These are phyloP conservation scores for Takifugu rubripes DNA, from an alignment of 2,797 vertebrate genomes.

Conservation along the genomic window DNA sequence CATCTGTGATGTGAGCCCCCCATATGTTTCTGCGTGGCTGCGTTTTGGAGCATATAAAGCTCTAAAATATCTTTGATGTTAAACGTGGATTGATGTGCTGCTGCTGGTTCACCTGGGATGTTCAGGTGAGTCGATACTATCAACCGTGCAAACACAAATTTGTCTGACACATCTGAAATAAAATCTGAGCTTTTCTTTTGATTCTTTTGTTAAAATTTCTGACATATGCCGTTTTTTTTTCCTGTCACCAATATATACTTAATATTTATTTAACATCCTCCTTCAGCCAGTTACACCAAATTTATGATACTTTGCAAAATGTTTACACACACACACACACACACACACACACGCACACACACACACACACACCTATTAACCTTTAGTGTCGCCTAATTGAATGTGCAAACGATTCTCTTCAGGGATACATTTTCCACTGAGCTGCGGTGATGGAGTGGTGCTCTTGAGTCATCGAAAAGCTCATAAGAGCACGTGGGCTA, in stretches of 20 bases:
- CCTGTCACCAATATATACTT: too few species aligned
- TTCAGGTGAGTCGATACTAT: too few species aligned
- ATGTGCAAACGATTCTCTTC: slow-evolving; percentile 50
- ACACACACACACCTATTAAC: slow-evolving; percentile 39
- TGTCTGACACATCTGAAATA: too few species aligned
- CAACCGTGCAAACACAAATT: too few species aligned
- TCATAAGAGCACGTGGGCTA: slow-evolving; percentile 2
- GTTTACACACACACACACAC: too few species aligned
- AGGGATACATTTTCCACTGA: slow-evolving; percentile 39
- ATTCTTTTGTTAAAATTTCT: too few species aligned
- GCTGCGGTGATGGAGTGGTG: slow-evolving; percentile 37
- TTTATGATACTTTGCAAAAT: neutral
- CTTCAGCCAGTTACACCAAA: neutral
- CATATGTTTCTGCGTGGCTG: slow-evolving; percentile 7
- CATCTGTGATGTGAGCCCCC: slow-evolving; percentile 14
- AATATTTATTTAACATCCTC: slow-evolving; percentile 39
- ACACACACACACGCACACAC: too few species aligned
- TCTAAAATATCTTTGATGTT: too few species aligned
- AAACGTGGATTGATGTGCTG: too few species aligned
- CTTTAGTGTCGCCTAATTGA: slow-evolving; percentile 53
- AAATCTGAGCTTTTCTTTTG: too few species aligned
- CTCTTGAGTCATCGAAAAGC: slow-evolving; percentile 16
- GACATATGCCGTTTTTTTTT: too few species aligned
- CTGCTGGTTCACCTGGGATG: too few species aligned
- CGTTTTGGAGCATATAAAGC: neutral